Conservation (phyloP, 2,888 invertebrate genomes). For the Rhyacophila evoluta region DNA sequence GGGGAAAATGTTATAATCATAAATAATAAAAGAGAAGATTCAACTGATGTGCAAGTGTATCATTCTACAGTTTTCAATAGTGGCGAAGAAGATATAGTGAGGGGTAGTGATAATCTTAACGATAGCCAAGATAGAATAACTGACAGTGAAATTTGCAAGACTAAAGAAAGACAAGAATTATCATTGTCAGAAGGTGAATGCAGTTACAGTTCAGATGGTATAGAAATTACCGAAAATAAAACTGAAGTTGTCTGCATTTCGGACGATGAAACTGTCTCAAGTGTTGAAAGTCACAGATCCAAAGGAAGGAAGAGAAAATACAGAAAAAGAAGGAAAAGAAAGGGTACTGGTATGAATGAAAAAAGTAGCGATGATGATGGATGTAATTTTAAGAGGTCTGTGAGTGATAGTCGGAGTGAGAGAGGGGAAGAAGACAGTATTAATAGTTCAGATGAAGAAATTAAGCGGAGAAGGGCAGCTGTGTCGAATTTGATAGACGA, state of each 20-base stretch:
- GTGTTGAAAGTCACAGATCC: not conserved
- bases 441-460: not conserved
- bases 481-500: not conserved
- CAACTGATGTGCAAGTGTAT: too few species aligned
- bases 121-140: not conserved
- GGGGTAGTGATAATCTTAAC: not conserved
- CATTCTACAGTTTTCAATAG: not conserved
- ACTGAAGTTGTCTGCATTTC: constrained; percentile 71
- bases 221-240: constrained; percentile 61
- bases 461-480: not conserved
- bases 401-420: not conserved
- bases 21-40: too few species aligned
- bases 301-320: constrained; percentile 57
- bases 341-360: constrained; percentile 63
- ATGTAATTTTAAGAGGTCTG: not conserved
- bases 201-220: constrained; percentile 61
- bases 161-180: constrained; percentile 29
- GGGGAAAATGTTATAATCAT: too few species aligned
- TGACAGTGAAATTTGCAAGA: too few species aligned
- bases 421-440: not conserved
- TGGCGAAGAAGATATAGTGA: not conserved
- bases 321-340: constrained; percentile 61
- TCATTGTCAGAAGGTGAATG: constrained; percentile 62
- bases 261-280: constrained; percentile 60
- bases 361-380: constrained; percentile 13